phyloP scores from a whole-genome alignment of 37 sponge, comb jelly and placozoan genomes.

The Geodia barretti region DNA sequence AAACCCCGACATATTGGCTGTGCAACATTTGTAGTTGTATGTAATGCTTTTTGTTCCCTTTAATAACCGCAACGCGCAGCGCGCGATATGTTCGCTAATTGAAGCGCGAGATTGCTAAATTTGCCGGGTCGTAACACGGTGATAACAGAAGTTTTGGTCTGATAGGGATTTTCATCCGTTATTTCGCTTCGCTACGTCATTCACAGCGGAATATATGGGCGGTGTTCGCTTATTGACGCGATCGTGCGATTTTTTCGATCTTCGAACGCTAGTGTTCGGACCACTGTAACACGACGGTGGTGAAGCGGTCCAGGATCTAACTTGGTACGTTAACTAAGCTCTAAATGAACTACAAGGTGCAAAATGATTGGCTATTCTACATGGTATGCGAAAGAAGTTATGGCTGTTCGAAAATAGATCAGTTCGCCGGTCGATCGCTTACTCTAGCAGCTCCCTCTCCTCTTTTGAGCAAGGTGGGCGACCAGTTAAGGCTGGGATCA shows the following conservation, averaged over 20 bases:
- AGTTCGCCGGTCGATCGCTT: no score
- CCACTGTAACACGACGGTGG: no score
- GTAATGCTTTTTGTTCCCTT: background rate
- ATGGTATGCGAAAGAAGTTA: no score
- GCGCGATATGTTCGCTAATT: background rate
- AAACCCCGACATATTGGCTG: background rate
- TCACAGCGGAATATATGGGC: background rate
- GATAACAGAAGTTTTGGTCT: background rate
- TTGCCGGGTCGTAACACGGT: background rate
- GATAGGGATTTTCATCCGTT: background rate
- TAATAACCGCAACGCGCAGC: background rate
- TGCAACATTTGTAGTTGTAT: background rate
- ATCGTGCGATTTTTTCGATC: background rate
- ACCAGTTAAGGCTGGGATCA: constrained; percentile 29
- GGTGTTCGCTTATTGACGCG: background rate
- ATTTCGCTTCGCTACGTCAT: background rate
- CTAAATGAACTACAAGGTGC: no score
- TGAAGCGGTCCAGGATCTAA: no score
- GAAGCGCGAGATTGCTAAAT: background rate
- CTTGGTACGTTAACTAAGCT: no score
- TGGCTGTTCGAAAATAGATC: no score
- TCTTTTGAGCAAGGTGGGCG: constrained; percentile 30
- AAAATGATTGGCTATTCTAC: no score
- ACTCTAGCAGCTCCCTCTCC: constrained; percentile 31
- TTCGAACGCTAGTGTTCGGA: background rate